phyloP scores from a whole-genome alignment of 2,113 vertebrate species.

The Cepphus grylle region DNA sequence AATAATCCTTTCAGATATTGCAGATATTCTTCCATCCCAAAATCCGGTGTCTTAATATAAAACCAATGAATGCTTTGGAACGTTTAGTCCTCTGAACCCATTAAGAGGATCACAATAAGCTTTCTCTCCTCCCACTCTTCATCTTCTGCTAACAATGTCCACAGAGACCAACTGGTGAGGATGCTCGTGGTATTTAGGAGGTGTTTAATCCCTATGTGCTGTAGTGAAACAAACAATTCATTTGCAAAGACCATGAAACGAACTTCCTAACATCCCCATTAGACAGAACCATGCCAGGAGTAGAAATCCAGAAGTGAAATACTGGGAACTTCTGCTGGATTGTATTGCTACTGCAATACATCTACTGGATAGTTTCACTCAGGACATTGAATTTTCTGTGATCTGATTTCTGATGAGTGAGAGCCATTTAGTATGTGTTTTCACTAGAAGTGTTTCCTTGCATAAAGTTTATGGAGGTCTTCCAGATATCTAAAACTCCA shows the following conservation, averaged over 20 bases:
- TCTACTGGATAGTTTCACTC: not conserved
- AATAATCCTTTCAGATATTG: conserved; percentile 21
- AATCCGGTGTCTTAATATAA: not conserved
- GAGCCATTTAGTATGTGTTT: not conserved
- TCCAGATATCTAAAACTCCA: not conserved
- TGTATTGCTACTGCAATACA: not conserved
- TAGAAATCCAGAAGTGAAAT: not conserved
- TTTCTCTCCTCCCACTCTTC: not conserved
- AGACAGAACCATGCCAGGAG: not conserved
- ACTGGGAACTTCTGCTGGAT: not conserved
- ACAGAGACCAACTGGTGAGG: not conserved
- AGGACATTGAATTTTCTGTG: not conserved
- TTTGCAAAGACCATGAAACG: not conserved
- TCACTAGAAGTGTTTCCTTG: not conserved
- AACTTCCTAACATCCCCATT: not conserved
- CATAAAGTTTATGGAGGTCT: not conserved
- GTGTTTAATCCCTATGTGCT: not conserved
- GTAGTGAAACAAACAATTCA: not conserved
- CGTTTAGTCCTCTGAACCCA: not conserved
- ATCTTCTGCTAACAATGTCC: not conserved
- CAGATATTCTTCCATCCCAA: not conserved
- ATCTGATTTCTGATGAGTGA: not conserved
- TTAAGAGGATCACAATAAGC: not conserved
- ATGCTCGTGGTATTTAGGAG: not conserved
- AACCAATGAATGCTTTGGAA: not conserved